These are phyloP conservation scores for Ischnura elegans DNA, from an alignment of 2,888 invertebrate genomes.

Conservation along the genomic window DNA sequence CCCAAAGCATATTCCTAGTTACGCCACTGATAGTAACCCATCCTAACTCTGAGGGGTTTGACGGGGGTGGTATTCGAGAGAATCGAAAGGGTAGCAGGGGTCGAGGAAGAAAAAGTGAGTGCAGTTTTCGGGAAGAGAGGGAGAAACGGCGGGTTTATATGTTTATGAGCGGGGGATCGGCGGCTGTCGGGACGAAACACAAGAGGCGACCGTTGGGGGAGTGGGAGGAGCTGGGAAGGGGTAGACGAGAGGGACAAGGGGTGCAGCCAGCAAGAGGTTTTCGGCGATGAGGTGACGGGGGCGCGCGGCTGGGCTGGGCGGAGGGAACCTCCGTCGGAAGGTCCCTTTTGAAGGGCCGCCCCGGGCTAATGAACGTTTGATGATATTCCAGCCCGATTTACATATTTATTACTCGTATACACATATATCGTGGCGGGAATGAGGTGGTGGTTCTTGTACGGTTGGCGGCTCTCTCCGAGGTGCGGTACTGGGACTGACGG, in stretches of 20 bases:
- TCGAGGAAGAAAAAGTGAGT: background rate
- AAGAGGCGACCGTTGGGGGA: background rate
- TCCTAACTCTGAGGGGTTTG: too few relatives aligned
- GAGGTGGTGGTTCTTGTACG: background rate
- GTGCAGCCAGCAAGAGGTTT: background rate
- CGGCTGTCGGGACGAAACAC: background rate
- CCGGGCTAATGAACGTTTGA: conserved; percentile 71
- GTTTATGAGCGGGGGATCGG: conserved; percentile 24
- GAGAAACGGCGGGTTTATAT: conserved; percentile 38
- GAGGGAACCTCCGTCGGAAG: conserved; percentile 48
- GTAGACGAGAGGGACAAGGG: background rate
- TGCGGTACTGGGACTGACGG: background rate
- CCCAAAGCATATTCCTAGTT: too few relatives aligned
- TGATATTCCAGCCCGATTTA: conserved; percentile 72
- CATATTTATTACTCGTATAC: conserved; percentile 71
- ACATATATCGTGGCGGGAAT: conserved; percentile 57
- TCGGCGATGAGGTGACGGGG: background rate
- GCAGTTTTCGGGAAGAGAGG: conserved; percentile 8
- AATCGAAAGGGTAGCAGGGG: background rate
- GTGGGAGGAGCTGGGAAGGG: too few relatives aligned
- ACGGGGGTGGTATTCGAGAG: background rate
- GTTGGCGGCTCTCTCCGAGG: background rate
- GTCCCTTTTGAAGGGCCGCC: conserved; percentile 69
- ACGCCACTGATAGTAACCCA: too few relatives aligned
- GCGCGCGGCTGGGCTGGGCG: background rate